These are phyloP conservation scores for Allygus modestus DNA, from an alignment of 2,888 invertebrate genomes.

Conservation along the genomic window DNA sequence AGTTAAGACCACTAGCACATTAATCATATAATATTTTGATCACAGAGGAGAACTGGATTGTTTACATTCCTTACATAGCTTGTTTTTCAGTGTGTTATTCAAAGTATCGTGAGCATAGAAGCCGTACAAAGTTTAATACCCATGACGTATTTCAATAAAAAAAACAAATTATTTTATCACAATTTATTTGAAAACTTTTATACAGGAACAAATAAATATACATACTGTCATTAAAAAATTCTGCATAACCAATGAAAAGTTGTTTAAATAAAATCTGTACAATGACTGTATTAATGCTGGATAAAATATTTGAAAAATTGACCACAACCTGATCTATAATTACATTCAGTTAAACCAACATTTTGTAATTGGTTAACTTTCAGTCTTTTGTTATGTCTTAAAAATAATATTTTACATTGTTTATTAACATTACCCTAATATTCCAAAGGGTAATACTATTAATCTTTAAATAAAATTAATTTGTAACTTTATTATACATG, in stretches of 20 bases:
- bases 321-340: not conserved
- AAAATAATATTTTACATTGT: not conserved
- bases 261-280: not conserved
- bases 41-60: no score
- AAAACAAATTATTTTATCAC: not conserved
- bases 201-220: constrained; percentile 16
- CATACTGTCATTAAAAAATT: not conserved
- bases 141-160: no score
- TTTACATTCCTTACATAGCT: no score
- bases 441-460: not conserved
- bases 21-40: no score
- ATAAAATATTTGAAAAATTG: not conserved
- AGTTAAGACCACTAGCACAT: no score
- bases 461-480: not conserved
- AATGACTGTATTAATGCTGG: not conserved
- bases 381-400: constrained; percentile 7
- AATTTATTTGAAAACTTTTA: not conserved
- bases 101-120: no score
- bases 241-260: not conserved
- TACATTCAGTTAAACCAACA: not conserved
- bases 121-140: no score
- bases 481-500: not conserved
- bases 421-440: not conserved
- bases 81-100: no score
- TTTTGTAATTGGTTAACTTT: not conserved